phyloP scores from a whole-genome alignment of 2,797 vertebrate genomes.

The Tapirus indicus region DNA sequence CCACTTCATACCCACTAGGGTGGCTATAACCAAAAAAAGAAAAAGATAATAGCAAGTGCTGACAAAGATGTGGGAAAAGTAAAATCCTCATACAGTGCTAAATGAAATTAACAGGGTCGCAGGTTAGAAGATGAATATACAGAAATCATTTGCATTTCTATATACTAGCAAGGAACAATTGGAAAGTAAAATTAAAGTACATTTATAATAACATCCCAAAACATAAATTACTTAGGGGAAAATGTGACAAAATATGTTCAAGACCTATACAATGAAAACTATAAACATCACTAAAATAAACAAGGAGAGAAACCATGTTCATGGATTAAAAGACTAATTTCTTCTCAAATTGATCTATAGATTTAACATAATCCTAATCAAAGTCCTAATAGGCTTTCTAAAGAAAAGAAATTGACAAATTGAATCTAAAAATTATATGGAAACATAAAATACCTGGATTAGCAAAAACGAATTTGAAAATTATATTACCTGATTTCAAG shows the following conservation, averaged over 20 bases:
- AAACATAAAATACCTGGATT: neutral
- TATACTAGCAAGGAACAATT: neutral
- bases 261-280: neutral
- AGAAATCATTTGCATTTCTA: neutral
- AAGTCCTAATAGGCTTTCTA: neutral
- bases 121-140: neutral
- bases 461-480: neutral
- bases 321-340: neutral
- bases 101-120: neutral
- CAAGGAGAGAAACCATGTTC: neutral
- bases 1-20: neutral
- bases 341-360: conserved; percentile 29
- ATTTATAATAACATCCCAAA: neutral
- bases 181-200: neutral
- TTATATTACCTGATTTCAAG: neutral
- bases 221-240: neutral
- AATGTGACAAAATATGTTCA: neutral
- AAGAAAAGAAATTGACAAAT: neutral
- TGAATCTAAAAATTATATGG: conserved; percentile 23
- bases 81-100: neutral
- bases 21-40: neutral
- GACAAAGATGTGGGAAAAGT: neutral
- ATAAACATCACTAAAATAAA: neutral
- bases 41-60: neutral
- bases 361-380: neutral